Evolutionary conservation across 2,888 invertebrate genomes (phyloP).

Genomic region (Rugalucina vietnamica): DNA sequence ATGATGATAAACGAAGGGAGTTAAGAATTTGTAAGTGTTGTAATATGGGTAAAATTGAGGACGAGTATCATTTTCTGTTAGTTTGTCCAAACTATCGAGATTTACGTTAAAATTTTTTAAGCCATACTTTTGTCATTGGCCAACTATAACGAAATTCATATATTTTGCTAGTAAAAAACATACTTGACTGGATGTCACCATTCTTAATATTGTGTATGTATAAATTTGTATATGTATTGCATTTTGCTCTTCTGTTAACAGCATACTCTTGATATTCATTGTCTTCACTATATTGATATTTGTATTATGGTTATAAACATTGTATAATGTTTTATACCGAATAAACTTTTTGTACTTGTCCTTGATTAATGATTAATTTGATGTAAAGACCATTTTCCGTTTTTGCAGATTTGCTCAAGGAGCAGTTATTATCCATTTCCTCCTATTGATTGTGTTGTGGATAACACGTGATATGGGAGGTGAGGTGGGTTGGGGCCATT

Average conservation of each 20-base stretch:
- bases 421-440: constrained; percentile 85
- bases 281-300: no score
- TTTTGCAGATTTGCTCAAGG: constrained; percentile 74
- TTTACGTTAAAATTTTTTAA: not conserved
- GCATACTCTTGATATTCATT: no score
- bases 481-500: constrained; percentile 91
- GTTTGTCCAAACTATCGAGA: not conserved
- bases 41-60: not conserved
- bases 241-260: no score
- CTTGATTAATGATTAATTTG: no score
- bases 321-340: no score
- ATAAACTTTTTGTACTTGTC: no score
- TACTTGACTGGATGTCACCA: no score
- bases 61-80: not conserved
- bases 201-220: no score
- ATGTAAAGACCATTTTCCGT: no score
- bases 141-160: not conserved
- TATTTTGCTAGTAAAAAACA: no score
- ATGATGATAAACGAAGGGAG: not conserved
- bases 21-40: not conserved
- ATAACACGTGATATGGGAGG: constrained; percentile 95
- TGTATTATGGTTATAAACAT: no score
- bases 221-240: no score
- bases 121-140: not conserved
- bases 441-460: constrained; percentile 92